phyloP scores from a whole-genome alignment of 2,797 vertebrate species.

The Novumbra hubbsi region DNA sequence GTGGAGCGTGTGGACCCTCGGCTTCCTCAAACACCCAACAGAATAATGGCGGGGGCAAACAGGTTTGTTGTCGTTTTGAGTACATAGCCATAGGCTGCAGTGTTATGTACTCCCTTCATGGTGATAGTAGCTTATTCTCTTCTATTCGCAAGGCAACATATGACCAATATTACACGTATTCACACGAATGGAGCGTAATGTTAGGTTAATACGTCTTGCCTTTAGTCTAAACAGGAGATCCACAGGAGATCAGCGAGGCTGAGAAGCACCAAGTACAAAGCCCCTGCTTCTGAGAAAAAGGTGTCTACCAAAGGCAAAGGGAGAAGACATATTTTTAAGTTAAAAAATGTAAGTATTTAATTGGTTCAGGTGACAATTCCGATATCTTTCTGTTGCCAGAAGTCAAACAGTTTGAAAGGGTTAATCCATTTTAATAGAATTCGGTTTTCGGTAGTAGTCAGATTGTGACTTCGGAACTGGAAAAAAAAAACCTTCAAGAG shows the following conservation, averaged over 20 bases:
- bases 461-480: no score
- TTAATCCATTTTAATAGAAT: no score
- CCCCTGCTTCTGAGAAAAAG: slow-evolving; percentile 95
- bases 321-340: slow-evolving; percentile 96
- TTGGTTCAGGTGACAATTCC: background rate
- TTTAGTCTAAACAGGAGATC: slow-evolving; percentile 94
- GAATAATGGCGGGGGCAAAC: slow-evolving; percentile 82
- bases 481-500: no score
- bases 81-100: background rate
- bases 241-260: slow-evolving; percentile 92
- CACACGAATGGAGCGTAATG: background rate
- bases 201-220: background rate
- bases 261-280: slow-evolving; percentile 96
- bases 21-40: slow-evolving; percentile 75
- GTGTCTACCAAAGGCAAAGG: slow-evolving; percentile 98
- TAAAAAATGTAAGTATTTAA: slow-evolving; percentile 87
- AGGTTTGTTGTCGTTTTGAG: slow-evolving; percentile 64
- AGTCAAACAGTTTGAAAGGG: background rate
- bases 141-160: background rate
- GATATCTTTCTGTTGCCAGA: background rate
- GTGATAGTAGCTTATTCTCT: background rate
- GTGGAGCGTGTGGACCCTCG: slow-evolving; percentile 68
- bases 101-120: background rate
- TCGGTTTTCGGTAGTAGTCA: no score
- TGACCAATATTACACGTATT: background rate